Conservation (phyloP, 2,888 invertebrate genomes). For the Bombylius discolor region DNA sequence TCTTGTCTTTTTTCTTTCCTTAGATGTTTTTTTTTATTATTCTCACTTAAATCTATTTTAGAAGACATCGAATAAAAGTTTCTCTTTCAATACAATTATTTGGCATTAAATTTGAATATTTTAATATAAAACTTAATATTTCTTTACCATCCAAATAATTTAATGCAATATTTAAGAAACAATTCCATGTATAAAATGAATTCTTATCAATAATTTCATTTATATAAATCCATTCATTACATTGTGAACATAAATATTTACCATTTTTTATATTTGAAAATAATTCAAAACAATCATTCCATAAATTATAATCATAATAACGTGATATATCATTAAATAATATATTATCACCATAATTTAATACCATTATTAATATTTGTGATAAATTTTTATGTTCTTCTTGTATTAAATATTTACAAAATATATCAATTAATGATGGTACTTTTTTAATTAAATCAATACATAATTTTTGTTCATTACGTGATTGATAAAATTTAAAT, state of each 20-base stretch:
- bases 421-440: conserved; percentile 31
- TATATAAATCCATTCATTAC: conserved; percentile 24
- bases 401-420: conserved; percentile 33
- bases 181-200: conserved; percentile 36
- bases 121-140: conserved; percentile 29
- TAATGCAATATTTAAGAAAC: conserved; percentile 29
- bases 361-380: conserved; percentile 24
- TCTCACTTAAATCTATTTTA: conserved; percentile 18
- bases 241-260: conserved; percentile 30
- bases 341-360: conserved; percentile 31
- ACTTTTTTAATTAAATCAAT: conserved; percentile 31
- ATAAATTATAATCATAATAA: conserved; percentile 23
- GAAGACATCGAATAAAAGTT: conserved; percentile 32
- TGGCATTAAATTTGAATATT: conserved; percentile 33
- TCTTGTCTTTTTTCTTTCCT: too few relatives aligned
- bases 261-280: conserved; percentile 33
- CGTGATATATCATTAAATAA: conserved; percentile 29
- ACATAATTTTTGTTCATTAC: conserved; percentile 32
- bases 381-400: conserved; percentile 22
- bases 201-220: conserved; percentile 29
- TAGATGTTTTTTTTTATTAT: too few relatives aligned
- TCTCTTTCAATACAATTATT: conserved; percentile 34
- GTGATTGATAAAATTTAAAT: conserved; percentile 35
- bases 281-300: conserved; percentile 33
- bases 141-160: conserved; percentile 29